phyloP scores from a whole-genome alignment of 2,797 vertebrate species.

The Microctenopoma lineatum region DNA sequence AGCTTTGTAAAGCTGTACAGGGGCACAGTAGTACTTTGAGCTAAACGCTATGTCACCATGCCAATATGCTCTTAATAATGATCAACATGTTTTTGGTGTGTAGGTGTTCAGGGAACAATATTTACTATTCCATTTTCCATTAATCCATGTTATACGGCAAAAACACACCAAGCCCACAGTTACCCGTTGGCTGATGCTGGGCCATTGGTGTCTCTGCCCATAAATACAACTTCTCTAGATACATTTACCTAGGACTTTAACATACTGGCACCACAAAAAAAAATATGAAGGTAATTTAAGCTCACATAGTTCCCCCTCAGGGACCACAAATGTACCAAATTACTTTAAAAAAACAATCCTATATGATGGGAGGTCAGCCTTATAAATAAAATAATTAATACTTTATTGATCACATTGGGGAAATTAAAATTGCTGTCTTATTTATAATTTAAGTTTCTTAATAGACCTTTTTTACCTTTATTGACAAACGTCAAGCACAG shows the following conservation, averaged over 20 bases:
- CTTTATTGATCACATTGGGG: too few species aligned
- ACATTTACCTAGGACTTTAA: not conserved
- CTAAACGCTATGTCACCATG: slow-evolving; percentile 9
- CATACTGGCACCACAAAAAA: not conserved
- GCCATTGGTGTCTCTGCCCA: too few species aligned
- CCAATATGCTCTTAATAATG: not conserved
- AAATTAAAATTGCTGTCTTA: too few species aligned
- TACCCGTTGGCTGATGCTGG: too few species aligned
- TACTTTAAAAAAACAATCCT: not conserved
- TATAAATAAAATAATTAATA: too few species aligned
- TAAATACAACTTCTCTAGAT: not conserved
- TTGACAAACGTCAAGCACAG: not conserved
- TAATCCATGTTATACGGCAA: not conserved
- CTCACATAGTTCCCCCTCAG: not conserved
- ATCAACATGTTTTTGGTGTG: not conserved
- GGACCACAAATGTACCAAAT: not conserved
- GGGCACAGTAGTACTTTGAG: slow-evolving; percentile 2
- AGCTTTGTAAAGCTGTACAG: slow-evolving; percentile 1
- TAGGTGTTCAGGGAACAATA: not conserved
- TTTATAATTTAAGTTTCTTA: not conserved
- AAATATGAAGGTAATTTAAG: not conserved
- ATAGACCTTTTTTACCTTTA: not conserved
- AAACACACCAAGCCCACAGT: too few species aligned
- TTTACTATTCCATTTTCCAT: not conserved
- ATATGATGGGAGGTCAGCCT: not conserved